Conservation (phyloP, 2,888 invertebrate species). For the Nezara viridula region DNA sequence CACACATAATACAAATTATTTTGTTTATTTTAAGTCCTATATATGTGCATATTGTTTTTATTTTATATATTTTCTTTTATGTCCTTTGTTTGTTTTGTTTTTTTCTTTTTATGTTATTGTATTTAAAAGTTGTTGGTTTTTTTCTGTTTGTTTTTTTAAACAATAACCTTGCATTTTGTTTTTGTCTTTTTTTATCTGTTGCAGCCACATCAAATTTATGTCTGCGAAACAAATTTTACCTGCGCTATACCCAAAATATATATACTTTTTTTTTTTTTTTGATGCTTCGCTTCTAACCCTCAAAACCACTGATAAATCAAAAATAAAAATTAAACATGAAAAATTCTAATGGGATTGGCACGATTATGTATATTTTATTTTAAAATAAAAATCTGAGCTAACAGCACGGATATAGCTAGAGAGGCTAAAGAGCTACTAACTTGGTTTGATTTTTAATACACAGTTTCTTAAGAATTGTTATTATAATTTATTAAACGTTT, state of each 20-base stretch:
- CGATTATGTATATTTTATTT: conserved; percentile 28
- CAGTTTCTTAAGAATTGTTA: conserved; percentile 16
- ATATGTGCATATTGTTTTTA: not conserved
- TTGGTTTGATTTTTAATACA: conserved; percentile 54
- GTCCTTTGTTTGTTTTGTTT: conserved; percentile 53
- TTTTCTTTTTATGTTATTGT: conserved; percentile 48
- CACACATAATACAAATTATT: not conserved
- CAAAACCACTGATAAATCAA: conserved; percentile 36
- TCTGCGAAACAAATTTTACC: conserved; percentile 51
- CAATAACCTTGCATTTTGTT: conserved; percentile 60
- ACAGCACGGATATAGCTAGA: conserved; percentile 57
- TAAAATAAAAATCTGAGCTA: conserved; percentile 21
- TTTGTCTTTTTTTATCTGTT: conserved; percentile 62
- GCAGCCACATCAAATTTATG: conserved; percentile 53
- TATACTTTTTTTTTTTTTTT: conserved; percentile 24
- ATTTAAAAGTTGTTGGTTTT: conserved; percentile 45
- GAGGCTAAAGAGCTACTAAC: conserved; percentile 56
- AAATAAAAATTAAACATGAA: conserved; percentile 45
- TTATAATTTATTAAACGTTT: not conserved
- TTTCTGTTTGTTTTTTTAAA: conserved; percentile 57
- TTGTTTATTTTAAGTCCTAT: not conserved
- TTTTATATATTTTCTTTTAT: not conserved
- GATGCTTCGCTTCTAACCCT: conserved; percentile 56
- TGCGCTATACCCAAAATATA: conserved; percentile 32
- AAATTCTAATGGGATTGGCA: conserved; percentile 34